These are phyloP conservation scores for Drosophila bunnanda DNA, from an alignment of 2,888 invertebrate species.

Conservation along the genomic window DNA sequence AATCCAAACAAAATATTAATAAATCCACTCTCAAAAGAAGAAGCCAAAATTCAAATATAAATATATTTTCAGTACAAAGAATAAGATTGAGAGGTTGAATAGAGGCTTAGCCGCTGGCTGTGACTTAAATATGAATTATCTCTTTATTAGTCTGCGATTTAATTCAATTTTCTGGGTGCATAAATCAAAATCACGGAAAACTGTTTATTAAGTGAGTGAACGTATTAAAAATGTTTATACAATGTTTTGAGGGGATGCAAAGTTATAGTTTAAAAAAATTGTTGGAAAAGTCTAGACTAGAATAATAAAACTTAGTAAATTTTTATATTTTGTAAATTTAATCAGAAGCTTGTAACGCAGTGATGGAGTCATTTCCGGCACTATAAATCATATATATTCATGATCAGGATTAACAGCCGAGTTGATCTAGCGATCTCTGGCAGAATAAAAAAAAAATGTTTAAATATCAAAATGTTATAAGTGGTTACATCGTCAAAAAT, in stretches of 20 bases:
- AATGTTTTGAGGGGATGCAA: background rate
- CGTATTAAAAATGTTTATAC: background rate
- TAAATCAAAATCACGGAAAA: conserved; percentile 6
- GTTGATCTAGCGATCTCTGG: no score
- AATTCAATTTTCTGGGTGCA: conserved; percentile 13
- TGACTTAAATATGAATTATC: conserved; percentile 37
- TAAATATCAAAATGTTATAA: no score
- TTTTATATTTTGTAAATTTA: background rate
- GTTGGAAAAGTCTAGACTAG: no score
- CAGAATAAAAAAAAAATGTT: no score
- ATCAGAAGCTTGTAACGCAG: no score
- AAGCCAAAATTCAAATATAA: conserved; percentile 22
- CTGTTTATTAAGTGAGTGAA: background rate
- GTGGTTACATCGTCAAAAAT: no score
- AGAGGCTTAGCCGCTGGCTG: conserved; percentile 12
- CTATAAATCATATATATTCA: no score
- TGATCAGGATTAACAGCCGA: no score
- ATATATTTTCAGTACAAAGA: conserved; percentile 3
- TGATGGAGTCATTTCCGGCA: no score
- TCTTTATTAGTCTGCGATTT: conserved; percentile 4
- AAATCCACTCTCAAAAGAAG: background rate
- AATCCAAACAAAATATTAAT: conserved; percentile 25
- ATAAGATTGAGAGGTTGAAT: conserved; percentile 8
- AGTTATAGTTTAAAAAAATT: background rate
- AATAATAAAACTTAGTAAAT: background rate